phyloP scores from a whole-genome alignment of 1,140 invertebrate genomes.

The Zaprionus africanus region DNA sequence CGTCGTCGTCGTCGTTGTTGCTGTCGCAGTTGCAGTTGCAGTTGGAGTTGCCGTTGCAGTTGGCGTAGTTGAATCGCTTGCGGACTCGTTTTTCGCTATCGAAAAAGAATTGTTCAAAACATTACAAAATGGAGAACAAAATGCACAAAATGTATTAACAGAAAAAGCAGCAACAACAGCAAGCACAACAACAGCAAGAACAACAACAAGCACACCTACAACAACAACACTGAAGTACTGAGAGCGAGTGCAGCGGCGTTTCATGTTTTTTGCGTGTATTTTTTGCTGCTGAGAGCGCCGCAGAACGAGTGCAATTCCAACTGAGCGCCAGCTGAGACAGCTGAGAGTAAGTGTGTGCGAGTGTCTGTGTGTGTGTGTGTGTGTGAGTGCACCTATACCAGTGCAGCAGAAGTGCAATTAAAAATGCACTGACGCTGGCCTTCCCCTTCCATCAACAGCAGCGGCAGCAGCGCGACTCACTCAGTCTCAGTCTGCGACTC shows the following conservation, averaged over 20 bases:
- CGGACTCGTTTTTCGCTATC: slow-evolving; percentile 54
- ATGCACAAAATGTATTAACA: slow-evolving; percentile 52
- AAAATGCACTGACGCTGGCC: slow-evolving; percentile 69
- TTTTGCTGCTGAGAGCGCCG: slow-evolving; percentile 7
- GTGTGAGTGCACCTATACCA: slow-evolving; percentile 31
- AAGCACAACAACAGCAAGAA: slow-evolving; percentile 20
- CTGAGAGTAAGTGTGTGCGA: slow-evolving; percentile 8
- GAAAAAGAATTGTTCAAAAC: slow-evolving; percentile 54
- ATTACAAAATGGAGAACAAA: slow-evolving; percentile 76
- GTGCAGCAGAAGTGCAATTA: slow-evolving; percentile 62
- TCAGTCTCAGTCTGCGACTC: slow-evolving; percentile 21
- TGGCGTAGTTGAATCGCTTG: slow-evolving; percentile 36
- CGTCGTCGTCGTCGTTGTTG: background rate
- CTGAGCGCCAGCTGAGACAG: slow-evolving; percentile 25
- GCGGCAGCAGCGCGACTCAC: slow-evolving; percentile 37
- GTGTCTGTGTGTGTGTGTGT: slow-evolving; percentile 28
- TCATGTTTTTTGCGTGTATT: slow-evolving; percentile 4
- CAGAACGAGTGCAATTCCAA: slow-evolving; percentile 42
- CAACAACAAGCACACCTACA: slow-evolving; percentile 33
- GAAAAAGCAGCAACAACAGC: slow-evolving; percentile 20
- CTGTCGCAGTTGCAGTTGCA: background rate
- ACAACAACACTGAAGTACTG: slow-evolving; percentile 46
- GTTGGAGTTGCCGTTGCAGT: slow-evolving; percentile 14
- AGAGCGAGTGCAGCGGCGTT: slow-evolving; percentile 40
- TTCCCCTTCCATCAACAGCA: slow-evolving; percentile 39